A percentile compares a stretch with the other conserved stretches of the same genome.
These are phyloP conservation scores for Ceryle rudis DNA, from an alignment of 2,797 vertebrate species.

Conservation along the genomic window DNA sequence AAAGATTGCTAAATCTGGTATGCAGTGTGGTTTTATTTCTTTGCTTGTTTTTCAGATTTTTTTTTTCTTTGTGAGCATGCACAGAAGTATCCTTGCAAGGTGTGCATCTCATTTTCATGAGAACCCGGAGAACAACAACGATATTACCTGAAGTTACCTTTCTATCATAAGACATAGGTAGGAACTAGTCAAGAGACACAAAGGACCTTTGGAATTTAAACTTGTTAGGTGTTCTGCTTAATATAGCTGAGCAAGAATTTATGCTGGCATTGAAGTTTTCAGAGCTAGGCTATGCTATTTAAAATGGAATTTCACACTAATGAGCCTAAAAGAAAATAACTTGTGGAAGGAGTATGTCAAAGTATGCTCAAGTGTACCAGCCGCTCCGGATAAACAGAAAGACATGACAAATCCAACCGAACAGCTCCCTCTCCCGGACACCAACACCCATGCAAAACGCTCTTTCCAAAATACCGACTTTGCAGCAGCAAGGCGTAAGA, in stretches of 20 bases:
- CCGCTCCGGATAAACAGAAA: background rate
- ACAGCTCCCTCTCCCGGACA: slow-evolving; percentile 76
- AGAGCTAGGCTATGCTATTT: slow-evolving; percentile 69
- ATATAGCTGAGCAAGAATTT: slow-evolving; percentile 54
- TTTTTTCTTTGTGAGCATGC: background rate
- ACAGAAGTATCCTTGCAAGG: background rate
- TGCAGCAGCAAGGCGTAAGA: background rate
- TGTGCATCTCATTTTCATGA: background rate
- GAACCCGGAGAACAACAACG: slow-evolving; percentile 19
- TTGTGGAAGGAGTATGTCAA: slow-evolving; percentile 73
- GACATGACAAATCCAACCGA: slow-evolving; percentile 50
- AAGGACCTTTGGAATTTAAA: slow-evolving; percentile 73
- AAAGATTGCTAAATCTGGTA: background rate
- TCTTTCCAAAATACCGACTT: background rate
- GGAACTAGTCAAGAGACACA: slow-evolving; percentile 53
- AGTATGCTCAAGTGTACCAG: slow-evolving; percentile 48
- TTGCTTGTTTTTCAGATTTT: background rate
- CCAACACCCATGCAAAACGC: background rate
- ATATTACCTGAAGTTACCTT: slow-evolving; percentile 66
- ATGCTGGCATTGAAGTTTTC: slow-evolving; percentile 65
- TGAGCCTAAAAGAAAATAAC: slow-evolving; percentile 76
- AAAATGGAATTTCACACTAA: slow-evolving; percentile 79
- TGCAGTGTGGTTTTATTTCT: background rate
- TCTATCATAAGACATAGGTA: slow-evolving; percentile 34
- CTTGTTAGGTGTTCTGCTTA: slow-evolving; percentile 48